Percentiles rank a stretch among this genome's conserved stretches.
These are phyloP conservation scores for Sogatella furcifera DNA, from an alignment of 1,140 invertebrate species.

Conservation along the genomic window DNA sequence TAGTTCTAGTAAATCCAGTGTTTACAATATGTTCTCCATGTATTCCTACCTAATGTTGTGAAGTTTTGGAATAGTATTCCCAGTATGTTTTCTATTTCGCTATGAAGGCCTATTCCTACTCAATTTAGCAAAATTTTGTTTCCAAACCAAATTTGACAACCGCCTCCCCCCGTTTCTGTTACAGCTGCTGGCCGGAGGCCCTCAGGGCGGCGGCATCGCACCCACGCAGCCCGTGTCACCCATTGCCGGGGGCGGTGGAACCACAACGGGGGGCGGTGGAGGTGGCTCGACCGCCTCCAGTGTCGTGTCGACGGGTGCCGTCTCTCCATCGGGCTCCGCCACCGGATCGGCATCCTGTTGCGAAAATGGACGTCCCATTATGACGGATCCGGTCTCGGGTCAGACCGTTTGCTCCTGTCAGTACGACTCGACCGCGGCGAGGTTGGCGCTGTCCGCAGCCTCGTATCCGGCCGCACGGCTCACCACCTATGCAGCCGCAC, in stretches of 20 bases:
- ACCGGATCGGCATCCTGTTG: constrained; percentile 54
- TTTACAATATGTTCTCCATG: no score
- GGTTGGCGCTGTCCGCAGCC: constrained; percentile 45
- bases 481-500: constrained; percentile 40
- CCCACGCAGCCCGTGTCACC: constrained; percentile 51
- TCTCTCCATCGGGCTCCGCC: constrained; percentile 49
- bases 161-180: constrained; percentile 24
- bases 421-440: constrained; percentile 58
- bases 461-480: constrained; percentile 41
- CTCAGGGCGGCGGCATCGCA: constrained; percentile 21
- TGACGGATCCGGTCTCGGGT: constrained; percentile 91
- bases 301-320: constrained; percentile 38
- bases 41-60: no score
- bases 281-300: constrained; percentile 33
- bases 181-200: constrained; percentile 61
- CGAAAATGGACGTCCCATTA: constrained; percentile 83
- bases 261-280: constrained; percentile 27
- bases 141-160: no score
- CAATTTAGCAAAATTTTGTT: no score
- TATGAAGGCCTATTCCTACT: no score
- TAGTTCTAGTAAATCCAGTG: no score
- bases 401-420: constrained; percentile 93
- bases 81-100: no score
- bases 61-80: no score
- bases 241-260: constrained; percentile 40